Percentiles rank a stretch among this genome's conserved stretches.
These are phyloP conservation scores for Chamaea fasciata DNA, from an alignment of 2,113 vertebrate genomes.

Conservation along the genomic window DNA sequence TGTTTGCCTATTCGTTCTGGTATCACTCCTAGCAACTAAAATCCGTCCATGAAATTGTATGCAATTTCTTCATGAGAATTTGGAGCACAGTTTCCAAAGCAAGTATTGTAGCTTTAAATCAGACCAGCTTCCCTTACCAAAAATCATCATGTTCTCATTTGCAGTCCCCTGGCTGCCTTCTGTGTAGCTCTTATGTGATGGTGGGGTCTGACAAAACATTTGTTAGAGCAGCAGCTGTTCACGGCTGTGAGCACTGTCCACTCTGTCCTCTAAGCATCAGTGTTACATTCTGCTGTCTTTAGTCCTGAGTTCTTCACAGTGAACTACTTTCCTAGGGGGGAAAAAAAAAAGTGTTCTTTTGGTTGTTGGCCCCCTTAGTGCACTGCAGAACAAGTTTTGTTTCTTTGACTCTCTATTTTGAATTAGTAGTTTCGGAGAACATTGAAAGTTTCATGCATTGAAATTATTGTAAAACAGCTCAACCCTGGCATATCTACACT, in stretches of 20 bases:
- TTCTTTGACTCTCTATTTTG: neutral
- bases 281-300: neutral
- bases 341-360: neutral
- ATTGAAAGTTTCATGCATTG: neutral
- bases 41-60: neutral
- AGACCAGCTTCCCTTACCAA: neutral
- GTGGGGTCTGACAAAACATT: neutral
- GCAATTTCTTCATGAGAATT: neutral
- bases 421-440: neutral
- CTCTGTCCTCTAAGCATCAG: neutral
- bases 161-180: neutral
- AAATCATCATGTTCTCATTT: neutral
- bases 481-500: neutral
- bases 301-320: neutral
- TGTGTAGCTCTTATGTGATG: neutral
- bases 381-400: neutral
- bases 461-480: neutral
- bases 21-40: neutral
- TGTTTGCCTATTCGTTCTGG: neutral
- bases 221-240: neutral
- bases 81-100: neutral
- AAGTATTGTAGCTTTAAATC: neutral
- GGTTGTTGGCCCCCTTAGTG: neutral
- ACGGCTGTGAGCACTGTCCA: neutral
- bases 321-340: neutral